These are phyloP conservation scores for Megalops atlanticus DNA, from an alignment of 2,113 vertebrate genomes.

Conservation along the genomic window DNA sequence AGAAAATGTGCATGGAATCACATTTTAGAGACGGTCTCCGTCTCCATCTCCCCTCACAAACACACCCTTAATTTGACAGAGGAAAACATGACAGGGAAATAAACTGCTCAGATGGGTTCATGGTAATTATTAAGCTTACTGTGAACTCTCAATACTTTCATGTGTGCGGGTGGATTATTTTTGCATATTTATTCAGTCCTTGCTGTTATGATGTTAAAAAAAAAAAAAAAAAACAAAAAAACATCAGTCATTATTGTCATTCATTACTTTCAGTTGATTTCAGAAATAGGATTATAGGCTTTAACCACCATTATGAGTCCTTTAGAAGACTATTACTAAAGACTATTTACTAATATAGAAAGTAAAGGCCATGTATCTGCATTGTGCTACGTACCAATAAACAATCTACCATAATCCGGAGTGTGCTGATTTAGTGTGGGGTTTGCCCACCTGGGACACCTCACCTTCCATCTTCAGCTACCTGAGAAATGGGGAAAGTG, in stretches of 20 bases:
- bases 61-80: neutral
- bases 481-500: neutral
- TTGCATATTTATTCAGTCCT: no score
- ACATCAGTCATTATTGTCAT: no score
- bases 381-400: no score
- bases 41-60: neutral
- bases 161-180: neutral
- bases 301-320: no score
- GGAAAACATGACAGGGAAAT: slow-evolving; percentile 11
- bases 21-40: neutral
- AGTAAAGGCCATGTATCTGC: no score
- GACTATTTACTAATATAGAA: no score
- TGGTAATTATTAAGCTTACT: neutral
- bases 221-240: no score
- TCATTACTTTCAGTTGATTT: neutral
- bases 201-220: no score
- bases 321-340: no score
- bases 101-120: neutral
- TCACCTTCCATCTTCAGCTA: neutral
- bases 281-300: no score
- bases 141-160: neutral
- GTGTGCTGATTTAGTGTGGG: neutral
- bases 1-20: neutral
- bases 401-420: no score
- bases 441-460: no score